Conservation (phyloP, 2,797 vertebrate species). For the Sciaenops ocellatus region DNA sequence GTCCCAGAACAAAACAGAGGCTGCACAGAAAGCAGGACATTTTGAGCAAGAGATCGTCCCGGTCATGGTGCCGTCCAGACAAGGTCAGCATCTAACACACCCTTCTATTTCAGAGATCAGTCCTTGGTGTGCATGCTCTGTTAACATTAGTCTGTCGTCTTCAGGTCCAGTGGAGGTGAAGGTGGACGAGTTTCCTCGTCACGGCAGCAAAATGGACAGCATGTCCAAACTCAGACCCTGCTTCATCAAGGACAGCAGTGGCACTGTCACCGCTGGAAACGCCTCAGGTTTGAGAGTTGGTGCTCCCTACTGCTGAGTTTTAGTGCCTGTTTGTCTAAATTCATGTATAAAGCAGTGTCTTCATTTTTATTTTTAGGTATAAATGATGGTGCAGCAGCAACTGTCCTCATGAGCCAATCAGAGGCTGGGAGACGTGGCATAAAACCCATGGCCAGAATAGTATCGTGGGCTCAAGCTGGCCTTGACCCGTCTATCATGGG, state of each 20-base stretch:
- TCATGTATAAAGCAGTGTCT: not conserved
- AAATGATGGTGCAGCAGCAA: conserved; percentile 96
- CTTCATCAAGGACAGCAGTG: conserved; percentile 91
- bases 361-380: conserved; percentile 83
- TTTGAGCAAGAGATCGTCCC: conserved; percentile 95
- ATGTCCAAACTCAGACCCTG: conserved; percentile 92
- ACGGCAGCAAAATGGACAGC: conserved; percentile 89
- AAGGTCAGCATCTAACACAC: conserved; percentile 81
- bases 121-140: not conserved
- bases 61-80: conserved; percentile 90
- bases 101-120: not conserved
- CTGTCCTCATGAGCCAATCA: conserved; percentile 93
- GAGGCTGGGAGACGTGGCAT: conserved; percentile 89
- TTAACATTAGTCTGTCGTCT: conserved; percentile 7
- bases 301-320: not conserved
- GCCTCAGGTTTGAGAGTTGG: conserved; percentile 89
- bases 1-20: conserved; percentile 93
- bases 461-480: conserved; percentile 93
- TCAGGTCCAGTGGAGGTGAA: conserved; percentile 91
- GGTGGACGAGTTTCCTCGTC: conserved; percentile 93
- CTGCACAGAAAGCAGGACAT: conserved; percentile 92
- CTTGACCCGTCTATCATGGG: conserved; percentile 97
- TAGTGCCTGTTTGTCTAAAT: not conserved
- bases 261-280: conserved; percentile 95
- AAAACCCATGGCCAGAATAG: conserved; percentile 90